A percentile compares a stretch with the other conserved stretches of the same genome.
phyloP scores from a whole-genome alignment of 1,140 invertebrate species.

The silkworm (Bombyx mori) region DNA sequence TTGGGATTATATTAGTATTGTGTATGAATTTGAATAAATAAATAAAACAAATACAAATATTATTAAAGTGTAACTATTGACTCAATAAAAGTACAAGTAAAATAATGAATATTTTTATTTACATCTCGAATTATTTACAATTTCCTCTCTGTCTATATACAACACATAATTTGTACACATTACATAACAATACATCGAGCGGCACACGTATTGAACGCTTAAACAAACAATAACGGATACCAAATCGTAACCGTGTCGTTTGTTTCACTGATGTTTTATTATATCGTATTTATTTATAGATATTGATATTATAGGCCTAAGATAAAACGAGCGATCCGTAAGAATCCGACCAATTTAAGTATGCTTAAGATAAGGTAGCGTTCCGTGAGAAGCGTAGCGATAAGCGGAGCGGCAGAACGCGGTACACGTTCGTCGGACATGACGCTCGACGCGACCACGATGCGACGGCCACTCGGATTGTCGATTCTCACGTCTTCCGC shows the following conservation, averaged over 20 bases:
- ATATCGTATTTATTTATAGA: not conserved
- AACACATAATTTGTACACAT: not conserved
- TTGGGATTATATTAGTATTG: too few relatives aligned
- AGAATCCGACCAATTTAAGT: conserved; percentile 6
- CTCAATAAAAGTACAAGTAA: too few relatives aligned
- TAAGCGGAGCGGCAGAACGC: conserved; percentile 42
- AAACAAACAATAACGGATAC: not conserved
- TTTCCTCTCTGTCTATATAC: conserved; percentile 31
- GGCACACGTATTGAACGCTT: not conserved
- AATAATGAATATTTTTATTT: too few relatives aligned
- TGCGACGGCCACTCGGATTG: conserved; percentile 49
- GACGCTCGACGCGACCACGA: conserved; percentile 74
- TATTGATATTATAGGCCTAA: conserved; percentile 6
- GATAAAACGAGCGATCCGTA: conserved; percentile 7
- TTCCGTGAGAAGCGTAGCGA: conserved; percentile 26
- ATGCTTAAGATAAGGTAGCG: conserved; percentile 21
- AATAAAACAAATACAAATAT: too few relatives aligned
- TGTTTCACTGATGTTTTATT: conserved; percentile 6
- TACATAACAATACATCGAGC: not conserved
- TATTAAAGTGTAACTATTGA: too few relatives aligned
- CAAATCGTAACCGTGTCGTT: conserved; percentile 2
- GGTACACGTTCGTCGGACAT: conserved; percentile 73
- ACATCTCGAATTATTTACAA: conserved; percentile 26
- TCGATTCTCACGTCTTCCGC: conserved; percentile 53
- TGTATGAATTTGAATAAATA: too few relatives aligned